A percentile compares a stretch with the other conserved stretches of the same genome.
These are phyloP conservation scores for Dicycla oo DNA, from an alignment of 2,888 invertebrate species.

Conservation along the genomic window DNA sequence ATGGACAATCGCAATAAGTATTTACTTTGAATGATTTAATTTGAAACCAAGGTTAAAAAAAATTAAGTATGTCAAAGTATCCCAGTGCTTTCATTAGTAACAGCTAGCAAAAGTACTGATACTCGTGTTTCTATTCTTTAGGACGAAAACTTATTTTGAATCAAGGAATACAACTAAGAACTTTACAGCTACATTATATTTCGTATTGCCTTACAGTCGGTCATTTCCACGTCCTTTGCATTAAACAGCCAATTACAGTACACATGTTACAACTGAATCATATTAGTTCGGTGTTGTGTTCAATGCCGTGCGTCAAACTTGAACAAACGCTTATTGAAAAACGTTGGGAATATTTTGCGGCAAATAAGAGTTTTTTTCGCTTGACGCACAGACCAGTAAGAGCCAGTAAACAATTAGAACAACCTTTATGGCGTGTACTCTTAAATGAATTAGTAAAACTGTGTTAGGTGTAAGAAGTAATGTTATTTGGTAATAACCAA, in stretches of 20 bases:
- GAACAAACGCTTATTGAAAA: slow-evolving; percentile 22
- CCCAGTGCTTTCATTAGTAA: neutral
- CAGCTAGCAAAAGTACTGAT: neutral
- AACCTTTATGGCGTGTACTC: neutral
- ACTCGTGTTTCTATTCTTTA: neutral
- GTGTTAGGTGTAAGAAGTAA: no score
- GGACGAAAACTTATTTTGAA: neutral
- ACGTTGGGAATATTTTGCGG: neutral
- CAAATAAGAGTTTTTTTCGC: neutral
- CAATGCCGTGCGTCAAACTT: slow-evolving; percentile 22
- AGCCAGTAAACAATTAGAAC: neutral
- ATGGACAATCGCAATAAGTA: neutral
- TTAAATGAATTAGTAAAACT: neutral
- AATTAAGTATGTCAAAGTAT: neutral
- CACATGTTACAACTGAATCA: slow-evolving; percentile 39
- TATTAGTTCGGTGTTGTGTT: slow-evolving; percentile 47
- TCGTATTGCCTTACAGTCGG: neutral
- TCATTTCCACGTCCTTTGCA: slow-evolving; percentile 21
- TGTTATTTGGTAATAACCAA: no score
- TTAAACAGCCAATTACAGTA: slow-evolving; percentile 26
- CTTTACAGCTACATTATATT: neutral
- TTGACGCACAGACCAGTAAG: neutral
- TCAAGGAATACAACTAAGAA: neutral
- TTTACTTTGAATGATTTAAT: neutral
- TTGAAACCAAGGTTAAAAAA: neutral